These are phyloP conservation scores for Therioaphis trifolii DNA, from an alignment of 2,888 invertebrate genomes.

Conservation along the genomic window DNA sequence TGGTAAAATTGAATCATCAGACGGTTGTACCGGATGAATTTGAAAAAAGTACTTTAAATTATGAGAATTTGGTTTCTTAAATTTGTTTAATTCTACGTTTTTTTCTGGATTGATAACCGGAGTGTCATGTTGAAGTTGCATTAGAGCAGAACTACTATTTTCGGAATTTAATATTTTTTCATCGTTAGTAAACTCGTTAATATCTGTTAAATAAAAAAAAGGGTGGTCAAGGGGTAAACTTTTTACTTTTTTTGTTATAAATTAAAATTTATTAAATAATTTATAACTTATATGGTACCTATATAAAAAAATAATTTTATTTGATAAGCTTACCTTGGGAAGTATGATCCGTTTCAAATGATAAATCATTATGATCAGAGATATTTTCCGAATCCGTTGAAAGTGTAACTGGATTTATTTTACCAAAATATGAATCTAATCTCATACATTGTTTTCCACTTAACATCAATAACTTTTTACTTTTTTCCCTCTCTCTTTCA, in stretches of 20 bases:
- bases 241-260: neutral
- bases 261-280: too few species aligned
- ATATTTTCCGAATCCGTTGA: neutral
- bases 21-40: too few species aligned
- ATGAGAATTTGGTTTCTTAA: too few species aligned
- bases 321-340: constrained; percentile 8
- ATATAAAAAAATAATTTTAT: neutral
- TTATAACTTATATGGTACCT: too few species aligned
- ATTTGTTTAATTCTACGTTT: too few species aligned
- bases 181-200: neutral
- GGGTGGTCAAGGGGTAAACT: neutral
- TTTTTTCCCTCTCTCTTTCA: too few species aligned
- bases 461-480: constrained; percentile 8
- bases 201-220: constrained; percentile 19
- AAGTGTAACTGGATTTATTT: neutral
- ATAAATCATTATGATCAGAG: neutral
- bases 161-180: too few species aligned
- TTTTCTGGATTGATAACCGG: too few species aligned
- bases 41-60: too few species aligned
- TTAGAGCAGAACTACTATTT: too few species aligned
- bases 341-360: neutral
- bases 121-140: too few species aligned
- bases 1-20: too few species aligned
- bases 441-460: neutral
- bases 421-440: constrained; percentile 14